Base-by-base conservation (phyloP, 2,888 invertebrate species). In the Diarsia dahlii region DNA sequence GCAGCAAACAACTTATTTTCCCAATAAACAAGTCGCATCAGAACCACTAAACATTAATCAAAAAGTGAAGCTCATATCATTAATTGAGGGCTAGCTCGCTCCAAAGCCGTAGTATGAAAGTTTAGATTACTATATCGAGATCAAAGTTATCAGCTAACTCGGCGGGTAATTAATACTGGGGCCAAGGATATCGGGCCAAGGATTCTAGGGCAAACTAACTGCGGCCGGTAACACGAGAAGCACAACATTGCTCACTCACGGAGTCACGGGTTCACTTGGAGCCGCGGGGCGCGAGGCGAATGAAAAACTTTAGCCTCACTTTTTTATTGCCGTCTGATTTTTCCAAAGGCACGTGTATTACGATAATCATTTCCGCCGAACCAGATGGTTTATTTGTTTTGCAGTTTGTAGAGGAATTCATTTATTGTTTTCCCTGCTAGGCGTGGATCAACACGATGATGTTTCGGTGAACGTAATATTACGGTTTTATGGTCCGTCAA, bases 61-160 rank as follows among this genome's bases (percentile, higher is more conserved):
- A 15, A 45, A 50, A 46, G 34, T 23, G 15, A 46, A 50, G 63
- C 20, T 56, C 46, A 45, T 8, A n/a, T 52, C 50, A 56, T 45
- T 18, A 23, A 64, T 60, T 28, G 56, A 54, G 10, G 28, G 20
- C 9, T n/a, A 15, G 52, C 48, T 66, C 34, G n/a, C 48, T 82
- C 71, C 76, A 69, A 69, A 62, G 45, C 76, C 76, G 52, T 71
- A 65, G 85, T 65, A 65, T 60, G 9, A 54, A 71, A 76, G 64
- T 81, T 81, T 46, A 75, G 69, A 56, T 69, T 20, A 56, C 13
- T 74, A 10, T 73, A 74, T 52, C 34, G 45, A 85, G 65, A 76
- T 81, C 65, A 69, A 82, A 82, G 85, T 82, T 82, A 85, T 76
- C 85, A 85, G 82, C 82, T 85, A 81, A 85, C 85, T 84, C 20